These are phyloP conservation scores for Harpagoxenus sublaevis DNA, from an alignment of 2,888 invertebrate species.

Conservation along the genomic window DNA sequence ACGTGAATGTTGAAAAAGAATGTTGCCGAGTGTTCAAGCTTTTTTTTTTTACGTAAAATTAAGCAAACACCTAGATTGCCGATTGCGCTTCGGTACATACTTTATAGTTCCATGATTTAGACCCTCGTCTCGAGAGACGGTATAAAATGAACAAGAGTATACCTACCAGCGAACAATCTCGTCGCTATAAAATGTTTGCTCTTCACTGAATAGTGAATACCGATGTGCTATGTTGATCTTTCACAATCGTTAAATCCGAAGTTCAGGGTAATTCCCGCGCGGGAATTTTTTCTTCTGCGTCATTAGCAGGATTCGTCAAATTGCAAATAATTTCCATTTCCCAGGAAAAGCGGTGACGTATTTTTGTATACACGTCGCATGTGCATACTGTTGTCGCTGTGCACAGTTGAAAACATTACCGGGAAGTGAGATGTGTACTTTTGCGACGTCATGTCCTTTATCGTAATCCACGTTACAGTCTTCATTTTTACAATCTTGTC, in stretches of 20 bases:
- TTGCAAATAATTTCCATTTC: background rate
- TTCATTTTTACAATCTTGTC: background rate
- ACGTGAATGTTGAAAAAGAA: background rate
- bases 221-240: slow-evolving; percentile 5
- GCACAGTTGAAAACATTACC: background rate
- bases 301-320: slow-evolving; percentile 12
- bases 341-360: background rate
- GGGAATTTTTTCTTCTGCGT: background rate
- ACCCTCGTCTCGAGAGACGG: background rate
- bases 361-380: background rate
- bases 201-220: background rate
- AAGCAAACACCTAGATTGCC: background rate
- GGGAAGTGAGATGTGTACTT: slow-evolving; percentile 22
- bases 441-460: background rate
- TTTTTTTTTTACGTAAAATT: background rate
- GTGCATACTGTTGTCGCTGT: background rate
- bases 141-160: background rate
- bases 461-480: background rate
- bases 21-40: background rate
- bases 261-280: slow-evolving; percentile 4
- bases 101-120: background rate
- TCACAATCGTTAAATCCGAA: background rate
- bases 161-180: background rate
- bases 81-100: slow-evolving; percentile 2
- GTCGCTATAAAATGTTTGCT: slow-evolving; percentile 14